Evolutionary conservation across 2,113 vertebrate species (phyloP), one percentile per base, ranked within the genome.

Genomic region (Passer montanus): DNA sequence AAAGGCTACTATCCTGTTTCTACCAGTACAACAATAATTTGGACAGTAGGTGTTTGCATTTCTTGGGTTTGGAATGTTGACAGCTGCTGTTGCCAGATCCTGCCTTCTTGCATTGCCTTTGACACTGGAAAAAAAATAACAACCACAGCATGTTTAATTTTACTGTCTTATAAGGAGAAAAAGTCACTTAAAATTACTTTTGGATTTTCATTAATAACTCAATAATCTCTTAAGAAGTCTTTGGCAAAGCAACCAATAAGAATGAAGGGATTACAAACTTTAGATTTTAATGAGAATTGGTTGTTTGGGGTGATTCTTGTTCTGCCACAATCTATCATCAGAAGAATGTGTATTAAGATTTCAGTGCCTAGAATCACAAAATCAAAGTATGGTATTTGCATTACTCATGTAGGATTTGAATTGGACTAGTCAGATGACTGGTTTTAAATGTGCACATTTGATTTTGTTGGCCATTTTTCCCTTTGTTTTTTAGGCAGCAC

Each of bases 171-270:
- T 80, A 94, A 52, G 70, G 59, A n/a, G 33, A 30, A n/a, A 84
- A 82, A 92, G 78, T 84, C 17, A 87, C 83, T 93, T 90, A 41
- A 87, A 96, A 96, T 95, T 81, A 75, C 41, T 93, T 95, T 79
- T 94, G 56, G 58, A 94, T 96, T 96, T 96, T 95, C 69, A 94
- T 96, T 95, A 97, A 96, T 93, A 96, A 82, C 62, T 95, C 91
- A 93, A 95, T 95, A 96, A 97, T 95, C 89, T 96, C 89, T 91
- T 94, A 93, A 95, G 84, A 96, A 97, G 78, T 84, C 82, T 95
- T 94, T 96, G 85, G 75, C 79, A 83, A 96, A 80, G 53, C 55
- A 86, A 26, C 67, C 91, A 91, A 60, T 90, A 92, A 88, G 70
- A 93, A 90, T 3, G 7, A 47, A 77, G 46, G 82, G 47, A 95